Evolutionary conservation across 1,140 invertebrate genomes (phyloP), one percentile per base, ranked within the genome.

Genomic region (Wasmannia auropunctata): DNA sequence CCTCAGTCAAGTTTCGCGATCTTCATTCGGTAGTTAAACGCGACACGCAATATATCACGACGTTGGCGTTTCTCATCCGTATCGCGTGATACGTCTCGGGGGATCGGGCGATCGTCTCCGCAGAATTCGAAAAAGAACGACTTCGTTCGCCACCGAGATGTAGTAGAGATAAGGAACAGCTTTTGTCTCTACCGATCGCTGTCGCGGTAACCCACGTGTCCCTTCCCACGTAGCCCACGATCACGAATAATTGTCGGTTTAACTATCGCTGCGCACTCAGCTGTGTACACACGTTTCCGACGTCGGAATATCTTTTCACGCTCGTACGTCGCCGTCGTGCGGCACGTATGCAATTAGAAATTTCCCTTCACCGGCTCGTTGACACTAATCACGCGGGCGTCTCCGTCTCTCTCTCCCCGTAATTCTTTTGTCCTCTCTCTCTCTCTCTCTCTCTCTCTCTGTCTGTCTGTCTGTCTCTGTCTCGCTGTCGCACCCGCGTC

Each of bases 291-390:
- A 56, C 46, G 34, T 75, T 85, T 67, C 46, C 86, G 63, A 67
- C 67, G 37, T 60, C 79, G 79, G 79, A 72, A 81, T 87, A 51
- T 79, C 79, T 62, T 56, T 84, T 89, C 86, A 62, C 75, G 69
- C 46, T 86, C 58, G 85, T 86, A 63, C 72, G 54, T 76, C 76
- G 79, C 43, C 72, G 54, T 76, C 76, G 79, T 51, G 84, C 56
- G 46, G 40, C 79, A 51, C 75, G 86, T 69, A 86, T 87, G 88
- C 86, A 90, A 90, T 90, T 90, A 90, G 89, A 90, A 90, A 90
- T 90, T 90, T 90, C 89, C 89, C 89, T 90, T 90, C 89, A 87
- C 89, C 56, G 62, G 16, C 88, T 90, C 86, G 86, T 90, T 90
- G 89, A 90, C 89, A 90, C 89, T 90, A 90, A 90, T 90, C 88